Conservation (phyloP, 1,140 invertebrate species). For the Drosophila repleta region DNA sequence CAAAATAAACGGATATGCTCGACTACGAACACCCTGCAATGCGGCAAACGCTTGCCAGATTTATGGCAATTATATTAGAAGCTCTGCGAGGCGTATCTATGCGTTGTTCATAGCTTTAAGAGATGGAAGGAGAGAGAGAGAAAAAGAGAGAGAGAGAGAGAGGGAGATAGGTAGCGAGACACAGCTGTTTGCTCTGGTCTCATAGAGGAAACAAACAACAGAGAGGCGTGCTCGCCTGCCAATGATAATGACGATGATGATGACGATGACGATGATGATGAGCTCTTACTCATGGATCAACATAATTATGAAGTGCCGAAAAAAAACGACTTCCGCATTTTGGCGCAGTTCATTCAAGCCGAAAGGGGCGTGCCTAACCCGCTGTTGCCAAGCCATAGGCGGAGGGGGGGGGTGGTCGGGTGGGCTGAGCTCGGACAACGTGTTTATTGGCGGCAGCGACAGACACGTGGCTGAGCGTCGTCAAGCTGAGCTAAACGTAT, state of each 20-base stretch:
- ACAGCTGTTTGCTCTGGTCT: conserved; percentile 1
- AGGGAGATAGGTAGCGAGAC: background rate
- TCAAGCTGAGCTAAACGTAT: no score
- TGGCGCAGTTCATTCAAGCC: conserved; percentile 2
- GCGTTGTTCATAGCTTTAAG: no score
- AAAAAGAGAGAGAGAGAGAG: background rate
- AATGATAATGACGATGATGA: no score
- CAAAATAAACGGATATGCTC: background rate
- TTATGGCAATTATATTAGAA: no score
- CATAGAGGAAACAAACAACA: no score
- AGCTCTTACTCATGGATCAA: conserved; percentile 45
- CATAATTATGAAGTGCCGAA: conserved; percentile 22
- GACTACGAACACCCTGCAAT: conserved; percentile 1
- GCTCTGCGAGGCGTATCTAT: no score
- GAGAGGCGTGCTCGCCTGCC: background rate
- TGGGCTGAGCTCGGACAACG: no score
- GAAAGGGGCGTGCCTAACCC: background rate
- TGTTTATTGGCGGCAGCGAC: background rate
- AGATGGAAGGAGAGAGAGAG: background rate
- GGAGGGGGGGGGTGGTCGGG: background rate
- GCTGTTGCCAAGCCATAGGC: conserved; percentile 20
- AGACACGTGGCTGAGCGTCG: background rate
- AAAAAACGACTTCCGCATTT: conserved; percentile 42
- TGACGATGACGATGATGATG: background rate
- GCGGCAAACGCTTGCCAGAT: no score